These are phyloP conservation scores for Sebastes minor DNA, from an alignment of 2,797 vertebrate genomes.

Conservation along the genomic window DNA sequence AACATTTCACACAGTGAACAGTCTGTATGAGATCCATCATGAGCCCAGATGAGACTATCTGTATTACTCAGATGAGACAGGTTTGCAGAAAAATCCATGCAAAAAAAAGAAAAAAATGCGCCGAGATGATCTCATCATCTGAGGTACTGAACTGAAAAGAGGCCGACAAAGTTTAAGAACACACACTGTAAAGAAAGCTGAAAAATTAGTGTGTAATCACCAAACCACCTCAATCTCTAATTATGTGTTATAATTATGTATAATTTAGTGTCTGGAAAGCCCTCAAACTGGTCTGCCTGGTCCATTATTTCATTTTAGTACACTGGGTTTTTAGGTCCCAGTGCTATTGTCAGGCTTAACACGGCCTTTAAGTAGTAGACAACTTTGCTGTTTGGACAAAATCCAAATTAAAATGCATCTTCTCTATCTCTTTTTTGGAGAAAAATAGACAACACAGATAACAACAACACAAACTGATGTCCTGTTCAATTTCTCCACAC, in stretches of 20 bases:
- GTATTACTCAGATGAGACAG: slow-evolving; percentile 1
- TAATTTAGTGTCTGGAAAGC: neutral
- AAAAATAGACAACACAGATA: neutral
- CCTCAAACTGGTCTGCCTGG: neutral
- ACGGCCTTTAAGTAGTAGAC: neutral
- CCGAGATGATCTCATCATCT: neutral
- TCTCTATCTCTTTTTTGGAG: neutral
- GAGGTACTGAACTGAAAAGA: neutral
- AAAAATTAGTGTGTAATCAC: neutral
- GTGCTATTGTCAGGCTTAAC: neutral
- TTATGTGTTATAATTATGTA: too few species aligned
- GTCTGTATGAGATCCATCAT: slow-evolving; percentile 5
- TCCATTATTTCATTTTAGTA: neutral
- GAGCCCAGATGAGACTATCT: neutral
- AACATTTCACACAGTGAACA: neutral
- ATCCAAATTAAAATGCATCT: neutral
- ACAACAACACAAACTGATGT: neutral
- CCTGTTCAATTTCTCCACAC: neutral
- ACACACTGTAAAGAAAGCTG: neutral
- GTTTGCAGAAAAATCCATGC: slow-evolving; percentile 5
- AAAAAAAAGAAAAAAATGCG: neutral
- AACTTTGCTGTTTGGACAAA: neutral
- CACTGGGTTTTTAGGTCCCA: too few species aligned
- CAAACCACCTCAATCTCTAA: neutral
- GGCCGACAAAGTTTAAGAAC: too few species aligned